These are phyloP conservation scores for Pampusana beccarii DNA, from an alignment of 2,113 vertebrate species.

Conservation along the genomic window DNA sequence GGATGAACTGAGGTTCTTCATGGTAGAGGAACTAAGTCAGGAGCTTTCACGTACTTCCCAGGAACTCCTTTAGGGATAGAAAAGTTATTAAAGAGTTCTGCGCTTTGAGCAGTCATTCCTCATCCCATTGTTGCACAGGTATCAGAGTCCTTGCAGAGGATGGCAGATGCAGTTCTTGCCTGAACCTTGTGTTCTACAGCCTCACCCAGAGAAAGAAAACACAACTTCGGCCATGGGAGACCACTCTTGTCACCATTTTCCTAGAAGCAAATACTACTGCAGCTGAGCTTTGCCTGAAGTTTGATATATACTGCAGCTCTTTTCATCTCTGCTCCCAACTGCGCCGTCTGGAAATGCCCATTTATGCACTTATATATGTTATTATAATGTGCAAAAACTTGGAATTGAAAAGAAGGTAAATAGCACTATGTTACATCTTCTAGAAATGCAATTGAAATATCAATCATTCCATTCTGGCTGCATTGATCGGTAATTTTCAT, in stretches of 20 bases:
- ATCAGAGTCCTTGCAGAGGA: neutral
- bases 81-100: neutral
- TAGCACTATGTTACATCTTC: constrained; percentile 56
- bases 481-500: constrained; percentile 78
- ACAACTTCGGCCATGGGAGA: neutral
- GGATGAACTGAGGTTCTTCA: neutral
- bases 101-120: neutral
- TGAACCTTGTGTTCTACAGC: neutral
- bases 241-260: neutral
- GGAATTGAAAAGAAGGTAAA: constrained; percentile 66
- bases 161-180: neutral
- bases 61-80: neutral
- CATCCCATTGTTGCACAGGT: neutral
- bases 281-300: neutral
- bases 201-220: neutral
- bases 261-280: neutral
- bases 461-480: constrained; percentile 61
- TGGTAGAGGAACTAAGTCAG: neutral
- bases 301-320: neutral
- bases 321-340: neutral
- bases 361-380: neutral
- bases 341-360: neutral
- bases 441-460: constrained; percentile 49
- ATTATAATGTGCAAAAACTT: constrained; percentile 30
- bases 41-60: neutral